These are phyloP conservation scores for Grammomys dolichurus DNA, from an alignment of 2,113 vertebrate genomes.

Conservation along the genomic window DNA sequence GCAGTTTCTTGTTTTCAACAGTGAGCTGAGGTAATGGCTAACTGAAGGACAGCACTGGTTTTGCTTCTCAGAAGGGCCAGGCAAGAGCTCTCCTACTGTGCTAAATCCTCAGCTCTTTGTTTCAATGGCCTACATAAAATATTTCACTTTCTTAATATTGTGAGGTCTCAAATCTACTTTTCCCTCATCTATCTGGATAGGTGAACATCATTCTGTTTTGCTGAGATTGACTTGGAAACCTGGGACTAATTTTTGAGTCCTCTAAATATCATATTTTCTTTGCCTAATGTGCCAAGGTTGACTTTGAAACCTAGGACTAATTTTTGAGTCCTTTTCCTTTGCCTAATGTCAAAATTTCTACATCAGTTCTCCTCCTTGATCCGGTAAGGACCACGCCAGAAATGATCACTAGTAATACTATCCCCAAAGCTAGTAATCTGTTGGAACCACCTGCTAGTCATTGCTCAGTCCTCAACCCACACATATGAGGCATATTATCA, in stretches of 20 bases:
- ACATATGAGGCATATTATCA: background rate
- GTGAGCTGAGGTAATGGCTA: conserved; percentile 62
- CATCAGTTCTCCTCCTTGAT: background rate
- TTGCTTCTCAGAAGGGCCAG: background rate
- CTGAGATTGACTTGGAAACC: conserved; percentile 40
- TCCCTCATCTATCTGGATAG: background rate
- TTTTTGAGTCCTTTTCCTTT: conserved; percentile 6
- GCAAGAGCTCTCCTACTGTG: background rate
- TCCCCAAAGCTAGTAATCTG: background rate
- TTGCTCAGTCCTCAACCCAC: background rate
- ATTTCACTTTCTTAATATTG: conserved; percentile 41
- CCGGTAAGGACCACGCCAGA: background rate
- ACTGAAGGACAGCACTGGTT: background rate
- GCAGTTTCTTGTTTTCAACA: conserved; percentile 58
- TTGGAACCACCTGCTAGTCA: background rate
- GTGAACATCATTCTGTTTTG: background rate
- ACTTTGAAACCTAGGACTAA: conserved; percentile 43
- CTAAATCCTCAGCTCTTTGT: background rate
- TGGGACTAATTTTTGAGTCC: conserved; percentile 10
- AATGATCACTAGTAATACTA: background rate
- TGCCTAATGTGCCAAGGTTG: background rate
- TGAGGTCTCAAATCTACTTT: conserved; percentile 12
- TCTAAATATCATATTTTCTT: background rate
- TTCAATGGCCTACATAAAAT: conserved; percentile 23
- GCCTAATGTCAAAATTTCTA: background rate